phyloP scores from a whole-genome alignment of 1,140 invertebrate genomes.

The Zaprionus nigranus region DNA sequence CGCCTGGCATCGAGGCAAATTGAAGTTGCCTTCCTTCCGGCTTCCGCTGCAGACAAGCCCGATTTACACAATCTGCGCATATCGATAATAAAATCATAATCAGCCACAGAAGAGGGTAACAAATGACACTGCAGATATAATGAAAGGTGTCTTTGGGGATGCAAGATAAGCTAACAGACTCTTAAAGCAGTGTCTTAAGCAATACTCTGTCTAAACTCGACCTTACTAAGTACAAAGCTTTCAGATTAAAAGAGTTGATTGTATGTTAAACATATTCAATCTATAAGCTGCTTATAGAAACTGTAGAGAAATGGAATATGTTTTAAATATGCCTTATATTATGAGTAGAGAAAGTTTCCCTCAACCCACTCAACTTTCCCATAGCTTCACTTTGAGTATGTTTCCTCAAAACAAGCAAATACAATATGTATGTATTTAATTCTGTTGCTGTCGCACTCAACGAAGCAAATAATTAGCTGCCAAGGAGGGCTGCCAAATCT shows the following conservation, averaged over 20 bases:
- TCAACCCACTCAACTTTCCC: background rate
- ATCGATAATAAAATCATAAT: conserved; percentile 55
- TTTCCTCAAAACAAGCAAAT: conserved; percentile 59
- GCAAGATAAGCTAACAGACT: background rate
- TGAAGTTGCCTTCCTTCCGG: conserved; percentile 51
- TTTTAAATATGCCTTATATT: background rate
- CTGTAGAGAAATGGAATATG: too few relatives aligned
- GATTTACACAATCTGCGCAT: conserved; percentile 33
- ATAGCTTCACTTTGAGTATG: background rate
- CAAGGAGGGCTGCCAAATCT: conserved; percentile 28
- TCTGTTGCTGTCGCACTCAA: background rate
- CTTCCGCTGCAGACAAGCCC: conserved; percentile 38
- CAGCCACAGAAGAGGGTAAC: background rate
- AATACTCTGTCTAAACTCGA: background rate
- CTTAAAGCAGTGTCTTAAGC: background rate
- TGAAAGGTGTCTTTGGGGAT: background rate
- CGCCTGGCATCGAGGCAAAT: conserved; percentile 28
- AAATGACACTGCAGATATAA: conserved; percentile 13
- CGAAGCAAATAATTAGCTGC: conserved; percentile 64
- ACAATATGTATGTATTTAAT: conserved; percentile 8
- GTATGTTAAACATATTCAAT: too few relatives aligned
- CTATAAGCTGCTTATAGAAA: too few relatives aligned
- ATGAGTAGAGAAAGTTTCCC: background rate
- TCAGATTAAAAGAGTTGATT: too few relatives aligned
- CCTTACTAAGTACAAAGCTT: background rate